Evolutionary conservation across 1,140 invertebrate species (phyloP), one percentile per base, ranked within the genome.

Genomic region (Anastatus disparis): DNA sequence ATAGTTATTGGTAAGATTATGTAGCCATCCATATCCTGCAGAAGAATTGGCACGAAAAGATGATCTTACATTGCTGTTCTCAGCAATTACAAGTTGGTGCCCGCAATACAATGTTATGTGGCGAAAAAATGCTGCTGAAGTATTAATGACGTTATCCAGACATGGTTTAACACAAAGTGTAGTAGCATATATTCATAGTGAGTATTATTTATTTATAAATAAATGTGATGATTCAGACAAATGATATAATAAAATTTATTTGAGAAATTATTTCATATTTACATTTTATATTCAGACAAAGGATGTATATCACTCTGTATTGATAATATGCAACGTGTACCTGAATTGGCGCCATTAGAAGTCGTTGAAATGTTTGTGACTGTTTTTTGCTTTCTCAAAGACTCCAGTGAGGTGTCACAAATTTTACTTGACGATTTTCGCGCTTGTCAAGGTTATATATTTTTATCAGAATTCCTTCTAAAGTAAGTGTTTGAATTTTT

Each of bases 331-430:
- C 93, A 97, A 88, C 90, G 94, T 80, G 91, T 95, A 86, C 92
- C 92, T 77, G 95, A 97, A 83, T 86, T 98, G 76, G 94, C 94
- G 72, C 95, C 95, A n/a, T 87, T 97, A 77, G 97, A 99, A 87
- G 91, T 98, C 72, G 95, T 98, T 13, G 96, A 99, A 87, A 98
- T 99, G 96, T 97, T 99, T 87, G 95, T 97, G 35, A 97, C 96
- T 13, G 92, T 99, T 31, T 98, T 99, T 87, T 98, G 97, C 88
- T 97, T 99, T 84, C 88, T 99, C 56, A 98, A 98, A 88, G 97
- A 99, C 82, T 99, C 97, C n/a, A 96, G 96, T 86, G 96, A 97
- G 84, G 93, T 97, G 61, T 97, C 96, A 69, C 95, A 97, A 85
- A 91, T 93, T 74, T 87, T 99, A 71, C 83, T 99, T 73, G 97